Evolutionary conservation across 2,797 vertebrate genomes (phyloP).

Genomic region (Pogoniulus pusillus): DNA sequence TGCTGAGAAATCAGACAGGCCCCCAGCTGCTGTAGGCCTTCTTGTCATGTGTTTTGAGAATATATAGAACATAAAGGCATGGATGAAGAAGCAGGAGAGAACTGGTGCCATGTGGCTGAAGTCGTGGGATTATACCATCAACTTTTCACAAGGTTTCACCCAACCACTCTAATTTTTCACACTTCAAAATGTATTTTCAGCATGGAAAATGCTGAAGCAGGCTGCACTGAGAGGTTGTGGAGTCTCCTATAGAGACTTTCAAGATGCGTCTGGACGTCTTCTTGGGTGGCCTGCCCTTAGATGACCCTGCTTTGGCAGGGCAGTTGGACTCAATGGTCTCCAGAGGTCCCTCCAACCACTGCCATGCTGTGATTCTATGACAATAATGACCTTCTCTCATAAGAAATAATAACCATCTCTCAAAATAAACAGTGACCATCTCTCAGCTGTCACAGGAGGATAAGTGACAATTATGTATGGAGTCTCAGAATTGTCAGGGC

Average conservation of each 20-base stretch:
- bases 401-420: not conserved
- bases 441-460: not conserved
- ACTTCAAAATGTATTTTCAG: not conserved
- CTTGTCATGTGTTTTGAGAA: not conserved
- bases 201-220: not conserved
- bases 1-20: not conserved
- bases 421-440: no score
- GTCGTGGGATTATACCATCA: not conserved
- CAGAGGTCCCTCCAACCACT: no score
- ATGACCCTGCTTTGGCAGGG: no score
- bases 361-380: no score
- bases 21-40: not conserved
- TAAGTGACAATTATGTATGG: not conserved
- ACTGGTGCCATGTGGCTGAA: not conserved
- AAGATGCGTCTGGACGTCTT: no score
- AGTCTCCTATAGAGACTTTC: no score
- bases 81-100: not conserved
- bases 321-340: no score
- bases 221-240: no score
- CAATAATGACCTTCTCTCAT: not conserved
- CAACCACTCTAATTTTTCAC: not conserved
- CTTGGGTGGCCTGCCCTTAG: no score
- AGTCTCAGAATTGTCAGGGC: no score
- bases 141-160: not conserved
- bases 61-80: not conserved